phyloP scores from a whole-genome alignment of 2,888 invertebrate species.

The Synergus laeviventris region DNA sequence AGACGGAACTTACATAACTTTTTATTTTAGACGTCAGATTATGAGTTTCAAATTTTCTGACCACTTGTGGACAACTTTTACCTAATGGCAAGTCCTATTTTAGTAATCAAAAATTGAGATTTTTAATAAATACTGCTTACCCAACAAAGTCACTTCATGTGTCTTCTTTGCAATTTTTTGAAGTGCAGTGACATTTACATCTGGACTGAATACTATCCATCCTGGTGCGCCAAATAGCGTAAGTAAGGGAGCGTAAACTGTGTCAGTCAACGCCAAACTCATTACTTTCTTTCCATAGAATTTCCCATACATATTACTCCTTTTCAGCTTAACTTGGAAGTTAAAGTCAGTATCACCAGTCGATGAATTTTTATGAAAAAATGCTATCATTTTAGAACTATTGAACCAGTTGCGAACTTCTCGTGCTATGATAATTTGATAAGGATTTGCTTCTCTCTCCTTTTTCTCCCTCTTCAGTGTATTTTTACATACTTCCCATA shows the following conservation, averaged over 20 bases:
- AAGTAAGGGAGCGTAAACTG: constrained; percentile 83
- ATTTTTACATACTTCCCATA: constrained; percentile 76
- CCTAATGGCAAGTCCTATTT: no score
- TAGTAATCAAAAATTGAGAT: no score
- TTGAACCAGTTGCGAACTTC: constrained; percentile 85
- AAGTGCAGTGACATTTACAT: constrained; percentile 80
- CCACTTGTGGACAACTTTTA: no score
- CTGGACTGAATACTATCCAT: constrained; percentile 84
- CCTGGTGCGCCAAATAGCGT: constrained; percentile 82
- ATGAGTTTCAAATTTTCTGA: no score
- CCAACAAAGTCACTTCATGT: constrained; percentile 84
- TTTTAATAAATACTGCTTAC: constrained; percentile 71
- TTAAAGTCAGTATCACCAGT: constrained; percentile 82
- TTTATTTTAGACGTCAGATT: no score
- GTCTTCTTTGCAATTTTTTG: constrained; percentile 83
- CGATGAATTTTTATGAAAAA: constrained; percentile 86
- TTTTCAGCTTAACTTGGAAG: constrained; percentile 80
- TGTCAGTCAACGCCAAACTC: constrained; percentile 81
- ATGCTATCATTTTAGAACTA: constrained; percentile 83
- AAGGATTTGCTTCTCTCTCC: constrained; percentile 79
- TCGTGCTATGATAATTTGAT: constrained; percentile 84
- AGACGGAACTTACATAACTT: no score
- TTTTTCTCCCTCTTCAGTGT: constrained; percentile 68
- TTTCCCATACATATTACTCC: constrained; percentile 84
- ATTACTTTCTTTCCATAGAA: constrained; percentile 83